A percentile compares a stretch with the other conserved stretches of the same genome.
These are phyloP conservation scores for Esperia sulphurella DNA, from an alignment of 2,888 invertebrate species.

Conservation along the genomic window DNA sequence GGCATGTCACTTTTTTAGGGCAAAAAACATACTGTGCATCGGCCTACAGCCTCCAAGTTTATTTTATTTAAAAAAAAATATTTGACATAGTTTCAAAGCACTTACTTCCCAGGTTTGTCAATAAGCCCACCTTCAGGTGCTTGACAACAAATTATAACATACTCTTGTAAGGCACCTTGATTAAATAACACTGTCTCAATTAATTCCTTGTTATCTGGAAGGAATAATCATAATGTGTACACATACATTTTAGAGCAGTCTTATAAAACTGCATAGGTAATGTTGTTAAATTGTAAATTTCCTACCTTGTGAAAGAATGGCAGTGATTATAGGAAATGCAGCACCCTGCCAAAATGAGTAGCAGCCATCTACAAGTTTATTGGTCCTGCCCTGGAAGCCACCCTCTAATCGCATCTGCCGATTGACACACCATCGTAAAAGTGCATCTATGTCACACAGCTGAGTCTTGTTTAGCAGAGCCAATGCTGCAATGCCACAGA, in stretches of 20 bases:
- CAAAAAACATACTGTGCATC: too few species aligned
- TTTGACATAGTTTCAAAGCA: constrained; percentile 21
- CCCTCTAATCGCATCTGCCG: constrained; percentile 97
- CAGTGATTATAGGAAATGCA: constrained; percentile 91
- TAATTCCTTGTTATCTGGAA: constrained; percentile 64
- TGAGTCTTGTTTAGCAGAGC: constrained; percentile 88
- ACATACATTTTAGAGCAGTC: too few species aligned
- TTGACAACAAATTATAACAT: constrained; percentile 96
- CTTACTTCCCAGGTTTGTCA: constrained; percentile 97
- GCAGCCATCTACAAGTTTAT: constrained; percentile 98
- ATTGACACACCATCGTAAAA: constrained; percentile 92
- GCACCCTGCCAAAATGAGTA: constrained; percentile 99
- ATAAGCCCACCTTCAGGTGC: constrained; percentile 91
- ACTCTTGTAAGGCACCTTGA: constrained; percentile 94
- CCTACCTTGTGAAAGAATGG: constrained; percentile 80
- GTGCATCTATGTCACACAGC: constrained; percentile 85
- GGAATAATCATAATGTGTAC: constrained; percentile 4
- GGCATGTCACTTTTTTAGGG: too few species aligned
- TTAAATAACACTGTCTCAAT: constrained; percentile 86
- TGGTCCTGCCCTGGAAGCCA: constrained; percentile 98
- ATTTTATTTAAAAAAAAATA: too few species aligned
- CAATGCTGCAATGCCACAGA: constrained; percentile 96
- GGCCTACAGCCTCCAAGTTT: too few species aligned
- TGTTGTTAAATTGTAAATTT: too few species aligned
- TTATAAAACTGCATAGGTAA: too few species aligned